Conservation (phyloP, 2,113 vertebrate species). For the Callithrix jacchus region DNA sequence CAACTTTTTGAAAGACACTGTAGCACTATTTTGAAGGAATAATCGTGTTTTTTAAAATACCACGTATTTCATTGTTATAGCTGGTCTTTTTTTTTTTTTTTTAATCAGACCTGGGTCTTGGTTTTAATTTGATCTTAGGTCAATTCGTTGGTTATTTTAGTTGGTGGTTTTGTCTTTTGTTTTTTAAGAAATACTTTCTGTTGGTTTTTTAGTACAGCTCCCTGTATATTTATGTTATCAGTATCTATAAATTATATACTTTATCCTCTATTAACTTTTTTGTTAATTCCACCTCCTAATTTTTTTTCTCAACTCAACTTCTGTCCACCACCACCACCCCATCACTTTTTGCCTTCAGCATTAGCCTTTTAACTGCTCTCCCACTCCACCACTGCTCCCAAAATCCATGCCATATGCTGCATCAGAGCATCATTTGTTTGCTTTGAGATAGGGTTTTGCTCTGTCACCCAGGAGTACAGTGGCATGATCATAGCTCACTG, state of each 20-base stretch:
- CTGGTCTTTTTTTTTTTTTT: neutral
- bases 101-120: neutral
- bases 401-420: neutral
- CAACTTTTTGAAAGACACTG: neutral
- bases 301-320: neutral
- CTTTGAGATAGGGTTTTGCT: neutral
- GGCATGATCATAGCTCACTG: neutral
- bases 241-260: neutral
- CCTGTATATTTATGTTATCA: rapidly evolving
- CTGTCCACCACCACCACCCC: neutral
- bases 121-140: neutral
- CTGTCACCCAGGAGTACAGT: neutral
- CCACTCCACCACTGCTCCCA: neutral
- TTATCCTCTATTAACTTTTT: constrained; percentile 9
- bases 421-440: neutral
- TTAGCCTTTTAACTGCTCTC: neutral
- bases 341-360: neutral
- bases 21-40: constrained; percentile 12
- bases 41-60: constrained; percentile 31
- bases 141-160: neutral
- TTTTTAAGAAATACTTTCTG: neutral
- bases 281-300: neutral
- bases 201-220: neutral
- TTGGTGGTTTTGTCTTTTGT: neutral
- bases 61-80: neutral